These are phyloP conservation scores for Linurgus olivaceus DNA, from an alignment of 2,797 vertebrate genomes.

Conservation along the genomic window DNA sequence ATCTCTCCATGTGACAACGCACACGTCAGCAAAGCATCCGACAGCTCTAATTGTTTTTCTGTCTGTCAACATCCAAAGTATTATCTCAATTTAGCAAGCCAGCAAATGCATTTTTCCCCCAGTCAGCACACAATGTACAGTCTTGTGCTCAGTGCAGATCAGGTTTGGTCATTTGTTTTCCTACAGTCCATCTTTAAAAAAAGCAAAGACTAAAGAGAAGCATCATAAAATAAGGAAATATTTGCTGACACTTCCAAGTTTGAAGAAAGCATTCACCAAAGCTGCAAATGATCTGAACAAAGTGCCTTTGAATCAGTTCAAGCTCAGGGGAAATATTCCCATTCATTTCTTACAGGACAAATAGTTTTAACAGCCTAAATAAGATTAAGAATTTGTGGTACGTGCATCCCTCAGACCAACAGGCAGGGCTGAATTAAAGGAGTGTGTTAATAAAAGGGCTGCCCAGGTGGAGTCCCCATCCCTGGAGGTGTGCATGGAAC, in stretches of 20 bases:
- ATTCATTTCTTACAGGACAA: background rate
- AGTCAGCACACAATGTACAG: background rate
- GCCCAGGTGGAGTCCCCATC: background rate
- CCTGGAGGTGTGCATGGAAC: background rate
- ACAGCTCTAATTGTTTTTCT: constrained; percentile 39
- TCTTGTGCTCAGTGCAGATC: background rate
- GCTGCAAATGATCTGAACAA: background rate
- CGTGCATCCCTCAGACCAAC: accelerated
- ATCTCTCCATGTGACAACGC: background rate
- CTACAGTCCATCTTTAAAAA: background rate
- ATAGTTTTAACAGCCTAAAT: background rate
- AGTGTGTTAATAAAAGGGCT: background rate
- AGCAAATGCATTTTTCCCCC: background rate
- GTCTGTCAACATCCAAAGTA: constrained; percentile 32
- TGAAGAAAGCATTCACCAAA: background rate
- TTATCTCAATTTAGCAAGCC: constrained; percentile 51
- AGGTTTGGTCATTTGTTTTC: constrained; percentile 4
- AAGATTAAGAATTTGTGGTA: background rate
- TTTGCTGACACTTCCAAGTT: background rate
- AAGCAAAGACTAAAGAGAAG: background rate
- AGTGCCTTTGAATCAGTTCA: background rate
- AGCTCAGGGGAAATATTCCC: background rate
- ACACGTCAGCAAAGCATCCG: constrained; percentile 23
- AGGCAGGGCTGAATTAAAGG: background rate
- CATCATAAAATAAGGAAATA: background rate